Conservation (phyloP, 2,888 invertebrate species). For the Andrena marginata region DNA sequence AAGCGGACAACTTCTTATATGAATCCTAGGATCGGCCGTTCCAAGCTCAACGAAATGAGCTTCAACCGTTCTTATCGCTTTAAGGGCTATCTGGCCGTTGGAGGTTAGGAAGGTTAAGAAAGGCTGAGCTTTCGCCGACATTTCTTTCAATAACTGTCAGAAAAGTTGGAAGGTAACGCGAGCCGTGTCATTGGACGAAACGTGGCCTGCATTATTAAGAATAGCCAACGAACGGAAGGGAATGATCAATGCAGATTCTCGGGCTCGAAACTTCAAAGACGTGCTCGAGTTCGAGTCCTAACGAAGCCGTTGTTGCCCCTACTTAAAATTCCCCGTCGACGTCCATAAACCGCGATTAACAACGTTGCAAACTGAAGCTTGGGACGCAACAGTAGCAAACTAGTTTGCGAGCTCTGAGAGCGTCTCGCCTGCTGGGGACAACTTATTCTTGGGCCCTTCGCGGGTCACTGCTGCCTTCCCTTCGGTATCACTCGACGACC, state of each 20-base stretch:
- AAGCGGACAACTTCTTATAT: neutral
- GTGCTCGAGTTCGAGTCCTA: conserved; percentile 13
- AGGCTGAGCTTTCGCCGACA: neutral
- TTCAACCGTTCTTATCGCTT: no score
- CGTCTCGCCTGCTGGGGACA: neutral
- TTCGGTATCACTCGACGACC: neutral
- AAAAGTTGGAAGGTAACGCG: neutral
- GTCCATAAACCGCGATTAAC: conserved; percentile 38
- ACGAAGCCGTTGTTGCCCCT: conserved; percentile 22
- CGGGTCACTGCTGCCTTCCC: neutral
- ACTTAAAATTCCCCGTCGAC: conserved; percentile 33
- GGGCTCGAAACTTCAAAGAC: conserved; percentile 23
- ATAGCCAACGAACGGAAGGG: conserved; percentile 8
- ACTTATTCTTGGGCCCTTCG: neutral
- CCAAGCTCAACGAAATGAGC: no score
- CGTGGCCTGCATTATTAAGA: conserved; percentile 18
- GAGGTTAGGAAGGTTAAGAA: neutral
- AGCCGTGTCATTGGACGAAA: neutral
- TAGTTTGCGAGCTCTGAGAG: conserved; percentile 4
- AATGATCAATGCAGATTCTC: conserved; percentile 29
- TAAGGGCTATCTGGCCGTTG: no score
- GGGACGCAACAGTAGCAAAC: conserved; percentile 11
- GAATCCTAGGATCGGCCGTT: no score
- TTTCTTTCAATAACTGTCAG: conserved; percentile 16
- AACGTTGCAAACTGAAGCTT: conserved; percentile 26